Percentiles rank a stretch among this genome's conserved stretches.
phyloP scores from a whole-genome alignment of 2,888 invertebrate genomes.

The Idaea dimidiata region DNA sequence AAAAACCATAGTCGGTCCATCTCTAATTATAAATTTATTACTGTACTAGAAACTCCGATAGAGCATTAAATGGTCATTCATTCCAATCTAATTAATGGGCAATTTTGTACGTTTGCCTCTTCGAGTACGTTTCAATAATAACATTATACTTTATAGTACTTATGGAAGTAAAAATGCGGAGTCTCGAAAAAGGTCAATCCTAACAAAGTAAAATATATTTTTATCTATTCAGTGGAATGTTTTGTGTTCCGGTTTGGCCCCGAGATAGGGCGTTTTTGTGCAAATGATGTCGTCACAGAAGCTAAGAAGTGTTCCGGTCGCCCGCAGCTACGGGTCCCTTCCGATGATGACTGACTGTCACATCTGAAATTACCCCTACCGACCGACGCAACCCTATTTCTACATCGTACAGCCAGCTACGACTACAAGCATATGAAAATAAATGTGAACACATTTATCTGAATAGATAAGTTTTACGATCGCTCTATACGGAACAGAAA shows the following conservation, averaged over 20 bases:
- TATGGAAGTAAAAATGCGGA: slow-evolving; percentile 2
- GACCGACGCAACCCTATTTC: slow-evolving; percentile 3
- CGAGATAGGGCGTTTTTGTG: slow-evolving; percentile 37
- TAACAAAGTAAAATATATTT: slow-evolving; percentile 34
- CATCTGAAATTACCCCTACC: slow-evolving; percentile 34
- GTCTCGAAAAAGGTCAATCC: slow-evolving; percentile 23
- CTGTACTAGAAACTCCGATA: slow-evolving; percentile 12
- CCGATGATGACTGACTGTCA: slow-evolving; percentile 40
- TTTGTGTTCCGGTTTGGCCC: slow-evolving; percentile 35
- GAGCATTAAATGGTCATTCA: slow-evolving; percentile 24
- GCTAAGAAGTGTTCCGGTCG: slow-evolving; percentile 45
- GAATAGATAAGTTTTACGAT: slow-evolving; percentile 26
- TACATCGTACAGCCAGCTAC: slow-evolving; percentile 9
- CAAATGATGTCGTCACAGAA: slow-evolving; percentile 44
- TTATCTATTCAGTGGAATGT: slow-evolving; percentile 43
- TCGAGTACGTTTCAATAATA: background rate
- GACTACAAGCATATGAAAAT: slow-evolving; percentile 18
- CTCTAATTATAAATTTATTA: slow-evolving; percentile 20
- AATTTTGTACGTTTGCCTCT: background rate
- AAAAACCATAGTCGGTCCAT: too few relatives aligned
- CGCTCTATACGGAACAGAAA: slow-evolving; percentile 24
- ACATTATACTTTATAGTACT: background rate
- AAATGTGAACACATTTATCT: slow-evolving; percentile 26
- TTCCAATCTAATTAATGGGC: slow-evolving; percentile 11
- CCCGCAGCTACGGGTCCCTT: slow-evolving; percentile 47